These are phyloP conservation scores for Formica aserva DNA, from an alignment of 2,888 invertebrate species.

Conservation along the genomic window DNA sequence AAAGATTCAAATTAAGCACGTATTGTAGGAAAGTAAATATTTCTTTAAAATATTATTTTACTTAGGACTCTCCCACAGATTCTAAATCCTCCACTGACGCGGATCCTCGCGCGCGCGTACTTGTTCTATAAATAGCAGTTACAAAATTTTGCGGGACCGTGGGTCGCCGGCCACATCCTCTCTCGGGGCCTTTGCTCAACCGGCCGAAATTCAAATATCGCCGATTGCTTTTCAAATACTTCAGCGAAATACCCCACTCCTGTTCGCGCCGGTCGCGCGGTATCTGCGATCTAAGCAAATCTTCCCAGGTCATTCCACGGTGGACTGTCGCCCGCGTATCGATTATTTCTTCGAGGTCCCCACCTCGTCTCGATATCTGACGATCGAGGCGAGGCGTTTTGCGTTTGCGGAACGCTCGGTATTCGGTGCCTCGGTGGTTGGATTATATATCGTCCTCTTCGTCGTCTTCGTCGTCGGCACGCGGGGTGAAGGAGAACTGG, in stretches of 20 bases:
- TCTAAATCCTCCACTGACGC: neutral
- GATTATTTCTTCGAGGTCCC: slow-evolving; percentile 65
- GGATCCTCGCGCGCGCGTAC: neutral
- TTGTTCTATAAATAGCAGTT: slow-evolving; percentile 41
- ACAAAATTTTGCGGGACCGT: slow-evolving; percentile 30
- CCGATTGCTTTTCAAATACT: slow-evolving; percentile 48
- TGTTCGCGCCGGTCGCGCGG: neutral
- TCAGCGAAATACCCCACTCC: slow-evolving; percentile 47
- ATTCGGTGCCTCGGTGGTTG: slow-evolving; percentile 57
- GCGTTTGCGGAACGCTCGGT: slow-evolving; percentile 33
- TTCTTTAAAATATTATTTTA: neutral
- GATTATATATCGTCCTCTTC: neutral
- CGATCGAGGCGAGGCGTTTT: slow-evolving; percentile 56
- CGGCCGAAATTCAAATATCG: slow-evolving; percentile 45
- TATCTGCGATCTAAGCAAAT: slow-evolving; percentile 74
- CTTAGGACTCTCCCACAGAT: neutral
- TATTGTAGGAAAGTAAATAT: neutral
- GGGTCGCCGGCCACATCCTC: slow-evolving; percentile 1
- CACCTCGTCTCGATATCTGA: slow-evolving; percentile 61
- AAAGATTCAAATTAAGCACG: neutral
- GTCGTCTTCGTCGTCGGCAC: slow-evolving; percentile 23
- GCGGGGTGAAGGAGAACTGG: slow-evolving; percentile 31
- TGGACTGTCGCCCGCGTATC: slow-evolving; percentile 65
- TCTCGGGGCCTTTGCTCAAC: slow-evolving; percentile 23
- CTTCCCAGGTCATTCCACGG: slow-evolving; percentile 61